phyloP scores from a whole-genome alignment of 2,113 vertebrate genomes.

The Axis porcinus region DNA sequence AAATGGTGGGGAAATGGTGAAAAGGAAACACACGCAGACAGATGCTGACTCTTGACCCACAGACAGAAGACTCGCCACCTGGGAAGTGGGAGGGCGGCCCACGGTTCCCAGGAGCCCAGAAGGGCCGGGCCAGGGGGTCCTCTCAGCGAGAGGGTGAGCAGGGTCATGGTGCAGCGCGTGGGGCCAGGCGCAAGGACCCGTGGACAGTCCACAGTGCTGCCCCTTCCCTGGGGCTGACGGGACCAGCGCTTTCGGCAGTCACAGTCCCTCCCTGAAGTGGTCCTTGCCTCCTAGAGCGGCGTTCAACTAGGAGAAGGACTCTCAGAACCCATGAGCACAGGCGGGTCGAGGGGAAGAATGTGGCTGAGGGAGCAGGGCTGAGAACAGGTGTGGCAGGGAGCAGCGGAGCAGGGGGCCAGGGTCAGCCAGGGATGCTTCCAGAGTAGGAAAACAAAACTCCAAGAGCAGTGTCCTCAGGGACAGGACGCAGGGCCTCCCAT shows the following conservation, averaged over 20 bases:
- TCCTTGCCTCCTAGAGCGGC: not conserved
- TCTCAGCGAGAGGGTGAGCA: not conserved
- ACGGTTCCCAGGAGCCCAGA: not conserved
- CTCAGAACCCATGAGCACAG: not conserved
- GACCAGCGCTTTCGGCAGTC: not conserved
- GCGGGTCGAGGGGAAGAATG: not conserved
- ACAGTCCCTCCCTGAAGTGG: not conserved
- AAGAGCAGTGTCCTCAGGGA: not conserved
- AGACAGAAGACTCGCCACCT: not conserved
- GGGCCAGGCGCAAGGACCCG: not conserved
- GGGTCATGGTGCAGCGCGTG: not conserved
- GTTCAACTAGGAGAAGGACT: not conserved
- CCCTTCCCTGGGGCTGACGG: not conserved
- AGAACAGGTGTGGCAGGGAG: not conserved
- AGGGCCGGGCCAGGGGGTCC: not conserved
- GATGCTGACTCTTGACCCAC: not conserved
- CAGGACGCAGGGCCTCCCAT: not conserved
- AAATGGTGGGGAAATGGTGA: not conserved
- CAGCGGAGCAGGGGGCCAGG: not conserved
- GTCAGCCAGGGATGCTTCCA: not conserved
- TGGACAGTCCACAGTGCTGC: not conserved
- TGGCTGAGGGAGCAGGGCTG: not conserved
- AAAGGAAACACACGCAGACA: conserved; percentile 15
- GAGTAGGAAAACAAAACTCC: not conserved
- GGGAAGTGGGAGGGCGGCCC: not conserved